Evolutionary conservation across 53 echinoderm and acorn worm genomes (phyloP).

Genomic region (Paracentrotus lividus): DNA sequence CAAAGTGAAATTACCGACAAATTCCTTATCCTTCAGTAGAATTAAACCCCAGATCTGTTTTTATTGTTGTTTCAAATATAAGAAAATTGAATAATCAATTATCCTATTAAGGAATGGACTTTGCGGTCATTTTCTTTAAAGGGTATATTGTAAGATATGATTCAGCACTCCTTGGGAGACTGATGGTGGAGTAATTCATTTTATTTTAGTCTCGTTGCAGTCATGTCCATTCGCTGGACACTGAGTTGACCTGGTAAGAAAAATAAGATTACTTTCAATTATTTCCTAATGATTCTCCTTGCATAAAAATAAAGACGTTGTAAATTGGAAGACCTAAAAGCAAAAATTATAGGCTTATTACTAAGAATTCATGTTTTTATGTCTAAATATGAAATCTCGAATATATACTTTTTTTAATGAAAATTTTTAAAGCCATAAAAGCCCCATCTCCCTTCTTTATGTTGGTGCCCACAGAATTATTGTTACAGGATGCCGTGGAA

Average conservation of each 20-base stretch:
- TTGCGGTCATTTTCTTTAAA: background rate
- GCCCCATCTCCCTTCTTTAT: too few relatives aligned
- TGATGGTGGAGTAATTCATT: background rate
- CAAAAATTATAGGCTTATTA: too few relatives aligned
- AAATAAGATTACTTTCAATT: too few relatives aligned
- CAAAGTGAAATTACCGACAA: conserved; percentile 38
- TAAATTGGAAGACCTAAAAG: too few relatives aligned
- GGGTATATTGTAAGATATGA: background rate
- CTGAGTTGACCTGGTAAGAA: background rate
- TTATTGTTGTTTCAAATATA: background rate
- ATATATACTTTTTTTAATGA: too few relatives aligned
- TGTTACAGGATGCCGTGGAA: too few relatives aligned
- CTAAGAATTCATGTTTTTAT: too few relatives aligned
- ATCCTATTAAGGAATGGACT: background rate
- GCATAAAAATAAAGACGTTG: too few relatives aligned
- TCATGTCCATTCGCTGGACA: background rate
- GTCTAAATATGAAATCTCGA: too few relatives aligned
- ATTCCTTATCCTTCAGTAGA: background rate
- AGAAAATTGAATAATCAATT: background rate
- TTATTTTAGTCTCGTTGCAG: background rate
- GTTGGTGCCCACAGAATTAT: too few relatives aligned
- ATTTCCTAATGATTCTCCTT: too few relatives aligned
- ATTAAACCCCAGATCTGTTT: background rate
- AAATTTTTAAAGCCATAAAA: too few relatives aligned
- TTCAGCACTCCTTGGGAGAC: background rate